These are phyloP conservation scores for Siniperca scherzeri DNA, from an alignment of 2,797 vertebrate genomes.

Conservation along the genomic window DNA sequence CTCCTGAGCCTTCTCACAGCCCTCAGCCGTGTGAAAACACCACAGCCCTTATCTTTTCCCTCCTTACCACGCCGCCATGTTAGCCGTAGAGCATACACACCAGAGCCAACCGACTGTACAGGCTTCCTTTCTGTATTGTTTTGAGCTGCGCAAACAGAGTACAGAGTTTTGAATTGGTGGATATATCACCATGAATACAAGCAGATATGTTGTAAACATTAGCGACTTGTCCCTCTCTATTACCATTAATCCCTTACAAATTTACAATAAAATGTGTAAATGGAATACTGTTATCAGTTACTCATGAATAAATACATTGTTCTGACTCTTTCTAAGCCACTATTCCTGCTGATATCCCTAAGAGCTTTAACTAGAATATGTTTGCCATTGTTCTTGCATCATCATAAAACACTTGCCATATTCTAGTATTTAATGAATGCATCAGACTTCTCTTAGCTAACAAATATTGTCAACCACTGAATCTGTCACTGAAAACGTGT, in stretches of 20 bases:
- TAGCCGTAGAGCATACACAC: constrained; percentile 68
- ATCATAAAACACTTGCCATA: constrained; percentile 14
- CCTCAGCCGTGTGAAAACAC: constrained; percentile 80
- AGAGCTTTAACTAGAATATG: constrained; percentile 32
- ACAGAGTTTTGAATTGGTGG: constrained; percentile 24
- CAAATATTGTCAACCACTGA: constrained; percentile 14
- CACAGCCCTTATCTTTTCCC: constrained; percentile 75
- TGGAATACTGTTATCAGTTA: constrained; percentile 23
- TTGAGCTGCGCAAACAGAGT: constrained; percentile 37
- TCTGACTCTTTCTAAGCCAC: constrained; percentile 29
- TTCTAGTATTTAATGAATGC: constrained; percentile 28
- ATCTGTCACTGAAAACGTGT: constrained; percentile 10
- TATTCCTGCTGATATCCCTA: constrained; percentile 28
- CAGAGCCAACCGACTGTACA: constrained; percentile 53
- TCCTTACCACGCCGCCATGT: constrained; percentile 67
- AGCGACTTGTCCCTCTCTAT: constrained; percentile 12
- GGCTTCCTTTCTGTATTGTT: constrained; percentile 29
- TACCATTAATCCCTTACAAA: constrained; percentile 44
- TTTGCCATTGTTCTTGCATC: constrained; percentile 9
- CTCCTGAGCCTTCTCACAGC: constrained; percentile 82
- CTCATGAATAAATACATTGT: constrained; percentile 42
- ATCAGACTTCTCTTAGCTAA: constrained; percentile 14
- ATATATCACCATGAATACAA: constrained; percentile 24
- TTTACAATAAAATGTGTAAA: constrained; percentile 35
- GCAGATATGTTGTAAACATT: constrained; percentile 23